Conservation (phyloP, 2,797 vertebrate species). For the Hydrophis major region DNA sequence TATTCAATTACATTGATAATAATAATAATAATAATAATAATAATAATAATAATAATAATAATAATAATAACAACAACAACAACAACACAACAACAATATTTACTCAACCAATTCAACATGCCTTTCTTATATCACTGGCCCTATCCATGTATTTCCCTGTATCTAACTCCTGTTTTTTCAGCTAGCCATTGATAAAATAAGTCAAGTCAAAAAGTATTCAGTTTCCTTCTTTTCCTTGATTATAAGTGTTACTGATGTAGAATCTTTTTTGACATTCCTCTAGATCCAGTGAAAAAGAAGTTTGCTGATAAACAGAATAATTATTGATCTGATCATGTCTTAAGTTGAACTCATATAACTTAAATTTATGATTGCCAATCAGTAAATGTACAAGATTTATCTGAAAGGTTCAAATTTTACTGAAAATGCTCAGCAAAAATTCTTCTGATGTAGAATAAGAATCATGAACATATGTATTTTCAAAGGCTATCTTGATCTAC, state of each 20-base stretch:
- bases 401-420: constrained; percentile 6
- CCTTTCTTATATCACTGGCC: no score
- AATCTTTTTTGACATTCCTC: not conserved
- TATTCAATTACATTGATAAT: no score
- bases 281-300: not conserved
- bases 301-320: not conserved
- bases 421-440: constrained; percentile 2
- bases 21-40: no score
- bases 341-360: not conserved
- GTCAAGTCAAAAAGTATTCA: no score
- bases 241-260: not conserved
- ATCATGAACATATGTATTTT: not conserved
- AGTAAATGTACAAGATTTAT: not conserved
- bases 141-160: no score
- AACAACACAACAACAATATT: no score
- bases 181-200: no score
- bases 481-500: not conserved
- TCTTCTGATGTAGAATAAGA: constrained; percentile 3
- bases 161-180: no score
- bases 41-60: no score
- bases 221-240: no score
- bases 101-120: no score
- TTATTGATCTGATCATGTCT: constrained; percentile 24
- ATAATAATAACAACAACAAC: no score
- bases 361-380: not conserved